These are phyloP conservation scores for Paralichthys olivaceus DNA, from an alignment of 2,113 vertebrate species.

Conservation along the genomic window DNA sequence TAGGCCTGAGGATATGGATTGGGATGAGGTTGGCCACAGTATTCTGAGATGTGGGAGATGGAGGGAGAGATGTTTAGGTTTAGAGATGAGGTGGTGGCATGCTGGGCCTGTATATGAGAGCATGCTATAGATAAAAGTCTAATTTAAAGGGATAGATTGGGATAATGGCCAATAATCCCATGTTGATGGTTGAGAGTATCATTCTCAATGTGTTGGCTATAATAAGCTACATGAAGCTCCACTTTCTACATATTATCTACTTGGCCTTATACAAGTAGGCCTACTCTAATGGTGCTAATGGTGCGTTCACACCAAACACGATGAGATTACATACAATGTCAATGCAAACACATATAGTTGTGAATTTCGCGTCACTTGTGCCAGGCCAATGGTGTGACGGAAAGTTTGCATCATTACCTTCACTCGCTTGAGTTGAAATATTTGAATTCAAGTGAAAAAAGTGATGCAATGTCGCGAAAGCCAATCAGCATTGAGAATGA, in stretches of 20 bases:
- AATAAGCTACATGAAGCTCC: neutral
- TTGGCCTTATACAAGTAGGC: neutral
- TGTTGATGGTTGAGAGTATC: neutral
- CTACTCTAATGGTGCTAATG: no score
- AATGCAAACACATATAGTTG: no score
- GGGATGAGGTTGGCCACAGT: slow-evolving; percentile 36
- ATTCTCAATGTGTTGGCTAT: neutral
- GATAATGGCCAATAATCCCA: neutral
- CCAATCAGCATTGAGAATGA: no score
- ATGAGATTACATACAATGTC: no score
- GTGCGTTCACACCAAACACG: no score
- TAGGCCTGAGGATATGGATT: slow-evolving; percentile 65
- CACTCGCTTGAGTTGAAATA: no score
- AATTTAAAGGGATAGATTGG: slow-evolving; percentile 18
- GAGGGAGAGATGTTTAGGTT: slow-evolving; percentile 45
- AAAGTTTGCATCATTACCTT: no score
- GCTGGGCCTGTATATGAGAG: slow-evolving; percentile 12
- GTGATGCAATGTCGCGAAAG: no score
- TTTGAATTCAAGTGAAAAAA: no score
- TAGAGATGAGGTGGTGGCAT: slow-evolving; percentile 14
- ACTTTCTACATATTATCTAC: neutral
- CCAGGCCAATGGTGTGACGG: no score
- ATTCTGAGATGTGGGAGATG: slow-evolving; percentile 48
- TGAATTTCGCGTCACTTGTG: no score
- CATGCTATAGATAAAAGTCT: slow-evolving; percentile 18